These are phyloP conservation scores for Erpobdella octoculata DNA, from an alignment of 2,888 invertebrate genomes.

Conservation along the genomic window DNA sequence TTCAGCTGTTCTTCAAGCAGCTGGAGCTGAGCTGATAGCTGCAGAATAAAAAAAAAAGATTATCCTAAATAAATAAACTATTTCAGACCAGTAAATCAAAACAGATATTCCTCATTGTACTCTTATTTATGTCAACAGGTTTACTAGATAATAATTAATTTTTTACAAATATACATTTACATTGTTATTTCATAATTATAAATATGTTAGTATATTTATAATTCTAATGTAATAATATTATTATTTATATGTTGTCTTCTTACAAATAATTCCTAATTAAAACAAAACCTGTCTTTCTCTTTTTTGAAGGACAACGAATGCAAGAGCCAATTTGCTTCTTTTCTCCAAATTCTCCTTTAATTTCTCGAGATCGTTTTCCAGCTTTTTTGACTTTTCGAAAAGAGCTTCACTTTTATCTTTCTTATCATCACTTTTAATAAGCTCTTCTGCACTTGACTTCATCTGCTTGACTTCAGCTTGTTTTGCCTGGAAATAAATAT, in stretches of 20 bases:
- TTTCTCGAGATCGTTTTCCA: constrained; percentile 47
- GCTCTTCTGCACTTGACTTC: constrained; percentile 60
- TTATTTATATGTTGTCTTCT: no score
- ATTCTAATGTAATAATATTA: no score
- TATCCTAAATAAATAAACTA: not conserved
- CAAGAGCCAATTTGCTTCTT: constrained; percentile 61
- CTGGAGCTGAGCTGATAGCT: constrained; percentile 62
- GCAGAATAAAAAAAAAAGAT: constrained; percentile 38
- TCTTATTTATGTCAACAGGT: no score
- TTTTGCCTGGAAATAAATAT: not conserved
- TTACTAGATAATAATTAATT: no score
- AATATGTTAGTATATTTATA: no score
- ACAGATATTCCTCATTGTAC: no score
- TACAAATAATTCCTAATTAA: not conserved
- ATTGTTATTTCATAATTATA: no score
- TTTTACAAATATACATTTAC: no score
- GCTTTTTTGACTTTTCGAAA: constrained; percentile 45
- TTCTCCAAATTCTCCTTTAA: constrained; percentile 50
- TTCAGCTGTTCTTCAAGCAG: constrained; percentile 60
- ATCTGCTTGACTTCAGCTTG: constrained; percentile 60
- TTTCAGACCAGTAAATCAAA: no score
- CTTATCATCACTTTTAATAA: constrained; percentile 43
- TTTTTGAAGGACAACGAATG: constrained; percentile 67
- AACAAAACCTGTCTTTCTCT: constrained; percentile 59
- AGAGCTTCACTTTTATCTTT: constrained; percentile 45